These are phyloP conservation scores for Apoda limacodes DNA, from an alignment of 2,888 invertebrate genomes.

Conservation along the genomic window DNA sequence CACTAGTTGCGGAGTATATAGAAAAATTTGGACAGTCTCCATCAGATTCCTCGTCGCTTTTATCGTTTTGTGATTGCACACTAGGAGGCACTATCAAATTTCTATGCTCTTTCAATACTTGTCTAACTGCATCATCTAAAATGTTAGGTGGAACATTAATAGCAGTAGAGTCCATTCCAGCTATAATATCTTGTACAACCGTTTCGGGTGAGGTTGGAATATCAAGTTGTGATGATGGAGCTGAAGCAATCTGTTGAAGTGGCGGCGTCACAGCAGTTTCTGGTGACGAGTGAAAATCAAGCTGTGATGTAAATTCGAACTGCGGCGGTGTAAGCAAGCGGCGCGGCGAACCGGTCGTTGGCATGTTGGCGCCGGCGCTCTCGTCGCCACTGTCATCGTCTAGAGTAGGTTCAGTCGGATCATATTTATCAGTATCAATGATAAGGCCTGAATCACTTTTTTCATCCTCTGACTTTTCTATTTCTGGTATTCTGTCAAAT, in stretches of 20 bases:
- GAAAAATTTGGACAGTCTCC: constrained; percentile 88
- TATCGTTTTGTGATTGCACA: constrained; percentile 24
- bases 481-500: constrained; percentile 39
- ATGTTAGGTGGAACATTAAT: constrained; percentile 32
- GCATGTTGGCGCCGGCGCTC: constrained; percentile 5
- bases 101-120: constrained; percentile 47
- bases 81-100: constrained; percentile 28
- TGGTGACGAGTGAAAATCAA: too few species aligned
- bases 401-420: constrained; percentile 65
- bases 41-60: constrained; percentile 62
- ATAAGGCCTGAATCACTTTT: constrained; percentile 69
- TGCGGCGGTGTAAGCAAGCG: constrained; percentile 3
- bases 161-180: constrained; percentile 28
- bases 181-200: constrained; percentile 28
- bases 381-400: constrained; percentile 41
- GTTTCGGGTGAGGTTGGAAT: constrained; percentile 14
- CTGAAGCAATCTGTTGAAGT: constrained; percentile 8
- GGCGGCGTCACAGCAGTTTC: constrained; percentile 9
- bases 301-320: too few species aligned
- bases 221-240: too few species aligned
- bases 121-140: constrained; percentile 45
- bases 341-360: constrained; percentile 7
- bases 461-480: constrained; percentile 58
- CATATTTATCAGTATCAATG: constrained; percentile 70
- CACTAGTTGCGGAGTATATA: constrained; percentile 85